Base-by-base conservation (phyloP, 1,140 invertebrate genomes). In the Spodoptera litura region DNA sequence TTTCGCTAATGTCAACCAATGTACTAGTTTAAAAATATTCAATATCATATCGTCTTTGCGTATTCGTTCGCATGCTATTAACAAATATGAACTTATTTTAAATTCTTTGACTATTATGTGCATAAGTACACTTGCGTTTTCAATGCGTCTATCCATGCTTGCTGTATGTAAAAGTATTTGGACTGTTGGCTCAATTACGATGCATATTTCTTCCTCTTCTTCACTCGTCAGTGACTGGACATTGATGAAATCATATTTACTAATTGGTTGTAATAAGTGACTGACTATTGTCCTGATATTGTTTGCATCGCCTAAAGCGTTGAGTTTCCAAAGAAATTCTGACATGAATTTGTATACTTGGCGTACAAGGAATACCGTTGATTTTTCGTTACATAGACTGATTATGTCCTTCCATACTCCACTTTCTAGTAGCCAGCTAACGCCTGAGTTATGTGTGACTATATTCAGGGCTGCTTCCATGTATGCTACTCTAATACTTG, bases 341-440 rank as follows among this genome's bases (percentile, higher is more conserved):
- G 90, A 80, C 10, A 85, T 87, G 76, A 93, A 94, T 70, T 93
- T 92, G 78, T 93, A 91, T 13, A 88, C 88, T 81, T 92, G 87
- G 9, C 93, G 81, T 9, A 91, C 80, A 44, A 93, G 87, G 81
- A 93, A 94, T 0, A 94, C 90, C 2, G 93, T 93, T 66, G 87
- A 81, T 66, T 86, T 89, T 35, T 91, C 83, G 73, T 91, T 85
- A 44, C 88, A 87, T 4, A 92, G 78, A 51, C 31, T 87, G 13
- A 93, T 61, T 52, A 94, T 91, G 72, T 93, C 87, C 78, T 87
- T 91, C 89, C 91, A 94, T n/a, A 84, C 74, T 6, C 81, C 88
- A 59, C 80, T 88, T 73, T 89, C 85, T 2, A 91, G 70, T 20
- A 94, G 77, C 93, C 93, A 94, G 13, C 75, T 78, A 13, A 90